phyloP scores from a whole-genome alignment of 2,797 vertebrate species.

The Onychomys leucogaster region DNA sequence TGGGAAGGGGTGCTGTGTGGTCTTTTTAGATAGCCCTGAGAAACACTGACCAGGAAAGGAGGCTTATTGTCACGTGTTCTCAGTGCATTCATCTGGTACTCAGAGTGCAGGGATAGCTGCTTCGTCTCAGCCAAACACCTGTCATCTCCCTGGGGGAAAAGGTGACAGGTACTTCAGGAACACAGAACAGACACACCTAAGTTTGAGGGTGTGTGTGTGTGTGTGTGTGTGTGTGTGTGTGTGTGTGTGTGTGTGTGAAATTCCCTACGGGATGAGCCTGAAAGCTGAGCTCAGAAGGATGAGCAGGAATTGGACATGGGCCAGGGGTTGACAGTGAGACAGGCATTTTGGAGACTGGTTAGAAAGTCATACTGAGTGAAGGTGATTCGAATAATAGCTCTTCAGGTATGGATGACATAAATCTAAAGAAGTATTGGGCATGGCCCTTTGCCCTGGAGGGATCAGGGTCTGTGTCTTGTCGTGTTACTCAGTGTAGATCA shows the following conservation, averaged over 20 bases:
- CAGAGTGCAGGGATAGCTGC: background rate
- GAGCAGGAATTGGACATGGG: background rate
- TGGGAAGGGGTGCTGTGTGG: background rate
- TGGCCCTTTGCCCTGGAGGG: background rate
- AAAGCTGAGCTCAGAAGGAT: background rate
- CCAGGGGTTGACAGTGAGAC: no score
- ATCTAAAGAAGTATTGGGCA: background rate
- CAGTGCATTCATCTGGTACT: background rate
- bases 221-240: no score
- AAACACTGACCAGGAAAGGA: background rate
- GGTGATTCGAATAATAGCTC: background rate
- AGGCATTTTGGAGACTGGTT: background rate
- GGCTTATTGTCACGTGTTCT: background rate
- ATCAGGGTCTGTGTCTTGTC: background rate
- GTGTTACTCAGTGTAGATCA: background rate
- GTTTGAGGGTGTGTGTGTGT: background rate
- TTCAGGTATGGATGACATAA: background rate
- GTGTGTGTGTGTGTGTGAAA: no score
- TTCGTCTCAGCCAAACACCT: background rate
- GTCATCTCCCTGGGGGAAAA: background rate
- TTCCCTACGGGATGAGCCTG: background rate
- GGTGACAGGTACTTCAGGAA: background rate
- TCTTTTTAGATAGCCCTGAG: background rate
- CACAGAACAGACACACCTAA: background rate
- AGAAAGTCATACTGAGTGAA: background rate